phyloP scores from a whole-genome alignment of 2,888 invertebrate genomes.

The Ditula angustiorana region DNA sequence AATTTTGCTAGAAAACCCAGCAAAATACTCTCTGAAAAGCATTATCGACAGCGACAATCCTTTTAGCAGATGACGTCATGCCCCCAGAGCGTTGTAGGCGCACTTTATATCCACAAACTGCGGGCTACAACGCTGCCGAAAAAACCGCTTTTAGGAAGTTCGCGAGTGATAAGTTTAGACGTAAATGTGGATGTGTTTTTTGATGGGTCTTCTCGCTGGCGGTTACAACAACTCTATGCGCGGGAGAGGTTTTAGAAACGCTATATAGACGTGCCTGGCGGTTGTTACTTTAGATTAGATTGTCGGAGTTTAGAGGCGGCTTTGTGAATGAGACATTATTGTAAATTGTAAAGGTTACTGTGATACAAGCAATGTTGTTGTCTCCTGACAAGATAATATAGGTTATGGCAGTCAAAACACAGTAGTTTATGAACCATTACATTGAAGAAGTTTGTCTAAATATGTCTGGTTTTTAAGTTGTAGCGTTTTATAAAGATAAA shows the following conservation, averaged over 20 bases:
- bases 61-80: conserved; percentile 5
- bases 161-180: conserved; percentile 16
- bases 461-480: too few relatives aligned
- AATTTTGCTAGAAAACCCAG: not conserved
- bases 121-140: not conserved
- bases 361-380: too few relatives aligned
- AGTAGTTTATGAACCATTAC: too few relatives aligned
- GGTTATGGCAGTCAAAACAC: too few relatives aligned
- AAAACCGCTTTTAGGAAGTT: conserved; percentile 7
- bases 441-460: too few relatives aligned
- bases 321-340: not conserved
- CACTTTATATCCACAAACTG: conserved; percentile 1
- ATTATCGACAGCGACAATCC: conserved; percentile 5
- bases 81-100: not conserved
- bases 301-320: not conserved
- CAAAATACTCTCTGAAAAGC: not conserved
- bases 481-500: too few relatives aligned
- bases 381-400: too few relatives aligned
- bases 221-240: not conserved
- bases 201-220: conserved; percentile 2
- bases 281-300: not conserved
- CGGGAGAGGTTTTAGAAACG: not conserved
- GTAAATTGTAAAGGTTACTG: not conserved
- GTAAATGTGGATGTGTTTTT: conserved; percentile 20
- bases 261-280: not conserved